phyloP scores from a whole-genome alignment of 1,140 invertebrate genomes.

The Tribolium castaneum region DNA sequence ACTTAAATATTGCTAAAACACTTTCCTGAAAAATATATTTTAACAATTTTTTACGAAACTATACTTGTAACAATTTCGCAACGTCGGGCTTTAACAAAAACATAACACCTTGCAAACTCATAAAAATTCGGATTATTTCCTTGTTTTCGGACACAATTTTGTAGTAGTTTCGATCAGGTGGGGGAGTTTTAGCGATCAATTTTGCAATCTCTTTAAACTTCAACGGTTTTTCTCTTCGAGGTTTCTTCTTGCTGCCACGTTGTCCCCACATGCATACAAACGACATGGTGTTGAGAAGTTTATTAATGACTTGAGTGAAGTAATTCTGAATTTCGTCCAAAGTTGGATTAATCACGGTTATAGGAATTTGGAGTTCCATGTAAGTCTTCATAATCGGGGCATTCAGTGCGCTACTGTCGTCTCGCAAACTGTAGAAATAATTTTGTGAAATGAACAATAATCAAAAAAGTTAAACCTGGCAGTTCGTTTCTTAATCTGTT shows the following conservation, averaged over 20 bases:
- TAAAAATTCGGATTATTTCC: conserved; percentile 77
- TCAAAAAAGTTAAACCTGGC: conserved; percentile 62
- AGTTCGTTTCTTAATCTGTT: conserved; percentile 72
- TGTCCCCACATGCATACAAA: conserved; percentile 79
- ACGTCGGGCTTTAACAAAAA: conserved; percentile 74
- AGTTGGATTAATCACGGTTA: conserved; percentile 70
- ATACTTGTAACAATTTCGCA: conserved; percentile 67
- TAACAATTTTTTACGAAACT: conserved; percentile 31
- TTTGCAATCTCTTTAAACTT: neutral
- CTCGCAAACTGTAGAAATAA: conserved; percentile 37
- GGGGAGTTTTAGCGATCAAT: neutral
- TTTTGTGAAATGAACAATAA: neutral
- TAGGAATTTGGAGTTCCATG: conserved; percentile 74
- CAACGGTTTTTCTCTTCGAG: neutral
- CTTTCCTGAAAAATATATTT: conserved; percentile 20
- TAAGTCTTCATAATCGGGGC: conserved; percentile 70
- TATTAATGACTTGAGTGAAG: conserved; percentile 74
- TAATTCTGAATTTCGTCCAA: conserved; percentile 79
- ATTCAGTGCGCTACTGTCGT: conserved; percentile 39
- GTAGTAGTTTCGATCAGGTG: conserved; percentile 72
- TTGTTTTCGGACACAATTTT: conserved; percentile 82
- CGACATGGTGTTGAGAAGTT: conserved; percentile 74
- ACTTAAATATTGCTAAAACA: conserved; percentile 65
- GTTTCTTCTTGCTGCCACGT: conserved; percentile 12
- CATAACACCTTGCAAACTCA: conserved; percentile 78